Conservation (phyloP, 2,113 vertebrate species). For the Cephalophus harveyi region DNA sequence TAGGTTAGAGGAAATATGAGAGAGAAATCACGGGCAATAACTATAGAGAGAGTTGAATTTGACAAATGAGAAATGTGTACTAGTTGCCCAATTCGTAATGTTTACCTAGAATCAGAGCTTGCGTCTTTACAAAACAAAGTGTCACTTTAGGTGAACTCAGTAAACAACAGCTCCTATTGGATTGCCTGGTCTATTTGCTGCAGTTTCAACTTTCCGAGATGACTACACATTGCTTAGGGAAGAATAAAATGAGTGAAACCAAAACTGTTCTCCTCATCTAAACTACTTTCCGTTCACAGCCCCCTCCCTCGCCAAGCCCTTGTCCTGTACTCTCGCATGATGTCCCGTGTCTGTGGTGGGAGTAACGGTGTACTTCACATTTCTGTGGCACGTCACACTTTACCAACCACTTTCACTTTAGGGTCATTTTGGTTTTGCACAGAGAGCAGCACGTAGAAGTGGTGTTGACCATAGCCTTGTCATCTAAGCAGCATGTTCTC, state of each 20-base stretch:
- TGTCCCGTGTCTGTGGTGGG: background rate
- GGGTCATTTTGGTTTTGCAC: background rate
- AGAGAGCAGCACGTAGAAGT: background rate
- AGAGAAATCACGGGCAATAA: background rate
- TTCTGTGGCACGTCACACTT: background rate
- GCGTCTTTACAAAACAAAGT: background rate
- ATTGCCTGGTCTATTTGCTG: background rate
- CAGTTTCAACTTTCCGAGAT: background rate
- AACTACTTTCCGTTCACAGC: background rate
- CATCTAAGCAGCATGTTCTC: background rate
- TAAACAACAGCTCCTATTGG: background rate
- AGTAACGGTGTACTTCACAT: rapidly evolving
- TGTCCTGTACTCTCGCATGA: background rate
- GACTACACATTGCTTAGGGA: background rate
- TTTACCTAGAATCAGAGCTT: background rate
- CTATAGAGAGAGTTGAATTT: background rate
- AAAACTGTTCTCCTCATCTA: background rate
- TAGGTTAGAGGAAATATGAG: background rate
- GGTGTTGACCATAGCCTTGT: background rate
- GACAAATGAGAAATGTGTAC: background rate
- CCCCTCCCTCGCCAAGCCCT: background rate
- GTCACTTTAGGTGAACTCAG: background rate
- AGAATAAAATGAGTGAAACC: background rate
- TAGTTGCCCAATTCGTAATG: background rate
- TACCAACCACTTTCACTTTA: background rate